Evolutionary conservation across 2,797 vertebrate species (phyloP).

Genomic region (Chromobotia macracanthus): DNA sequence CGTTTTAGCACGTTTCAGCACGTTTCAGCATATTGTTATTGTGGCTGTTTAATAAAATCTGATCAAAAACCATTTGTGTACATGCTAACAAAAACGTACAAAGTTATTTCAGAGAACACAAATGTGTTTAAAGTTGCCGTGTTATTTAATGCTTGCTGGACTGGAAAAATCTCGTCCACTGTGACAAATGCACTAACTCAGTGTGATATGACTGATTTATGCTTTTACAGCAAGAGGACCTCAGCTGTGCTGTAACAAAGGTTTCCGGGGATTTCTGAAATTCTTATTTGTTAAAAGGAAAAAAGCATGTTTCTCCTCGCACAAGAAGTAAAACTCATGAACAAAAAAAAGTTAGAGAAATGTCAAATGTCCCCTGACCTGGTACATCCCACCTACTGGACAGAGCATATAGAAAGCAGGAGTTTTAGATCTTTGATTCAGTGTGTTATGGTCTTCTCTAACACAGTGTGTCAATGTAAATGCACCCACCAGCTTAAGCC

Average conservation of each 20-base stretch:
- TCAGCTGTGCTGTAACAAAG: constrained; percentile 61
- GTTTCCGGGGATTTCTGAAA: constrained; percentile 62
- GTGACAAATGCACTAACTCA: background rate
- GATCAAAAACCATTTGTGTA: too few species aligned
- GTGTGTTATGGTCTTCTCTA: background rate
- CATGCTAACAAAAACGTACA: too few species aligned
- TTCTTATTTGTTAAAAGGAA: constrained; percentile 54
- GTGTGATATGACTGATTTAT: constrained; percentile 53
- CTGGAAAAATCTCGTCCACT: constrained; percentile 39
- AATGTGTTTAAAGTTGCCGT: constrained; percentile 13
- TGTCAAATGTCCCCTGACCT: constrained; percentile 79
- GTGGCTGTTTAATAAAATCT: too few species aligned
- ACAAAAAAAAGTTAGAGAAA: constrained; percentile 78
- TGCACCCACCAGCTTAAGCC: background rate
- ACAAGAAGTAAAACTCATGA: constrained; percentile 71
- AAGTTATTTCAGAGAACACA: too few species aligned
- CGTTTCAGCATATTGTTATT: too few species aligned
- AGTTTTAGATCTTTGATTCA: constrained; percentile 17
- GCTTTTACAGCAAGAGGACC: constrained; percentile 19
- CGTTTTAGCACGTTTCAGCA: too few species aligned
- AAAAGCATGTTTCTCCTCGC: constrained; percentile 74
- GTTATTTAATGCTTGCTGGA: constrained; percentile 28
- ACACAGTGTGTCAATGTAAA: constrained; percentile 22
- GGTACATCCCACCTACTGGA: constrained; percentile 66
- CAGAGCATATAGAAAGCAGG: constrained; percentile 27